These are phyloP conservation scores for Danio aesculapii DNA, from an alignment of 2,797 vertebrate species.

Conservation along the genomic window DNA sequence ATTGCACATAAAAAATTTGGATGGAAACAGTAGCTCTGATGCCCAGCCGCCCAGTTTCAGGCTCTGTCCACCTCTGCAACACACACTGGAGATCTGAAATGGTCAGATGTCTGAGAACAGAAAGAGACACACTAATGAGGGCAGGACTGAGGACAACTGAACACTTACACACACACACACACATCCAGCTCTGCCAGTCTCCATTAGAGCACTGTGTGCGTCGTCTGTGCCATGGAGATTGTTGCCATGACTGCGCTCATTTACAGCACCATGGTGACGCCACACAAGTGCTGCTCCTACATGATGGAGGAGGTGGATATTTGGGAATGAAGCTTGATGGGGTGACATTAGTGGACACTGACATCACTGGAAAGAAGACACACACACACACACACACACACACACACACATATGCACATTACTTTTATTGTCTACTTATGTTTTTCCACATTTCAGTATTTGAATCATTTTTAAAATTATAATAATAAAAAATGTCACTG, in stretches of 20 bases:
- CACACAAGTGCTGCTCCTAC: slow-evolving; percentile 24
- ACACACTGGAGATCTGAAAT: slow-evolving; percentile 47
- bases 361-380: background rate
- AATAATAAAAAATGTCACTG: too few relatives aligned
- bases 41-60: too few relatives aligned
- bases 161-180: background rate
- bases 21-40: too few relatives aligned
- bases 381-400: too few relatives aligned
- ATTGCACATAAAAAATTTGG: too few relatives aligned
- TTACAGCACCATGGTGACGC: slow-evolving; percentile 31
- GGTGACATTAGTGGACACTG: slow-evolving; percentile 47
- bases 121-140: slow-evolving; percentile 52
- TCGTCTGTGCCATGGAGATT: slow-evolving; percentile 59
- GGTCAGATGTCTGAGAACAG: slow-evolving; percentile 17
- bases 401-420: too few relatives aligned
- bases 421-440: too few relatives aligned
- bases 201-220: slow-evolving; percentile 41
- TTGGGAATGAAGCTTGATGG: slow-evolving; percentile 28
- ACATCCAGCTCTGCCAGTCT: slow-evolving; percentile 33
- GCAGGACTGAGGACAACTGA: slow-evolving; percentile 23
- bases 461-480: too few relatives aligned
- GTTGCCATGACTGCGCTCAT: slow-evolving; percentile 65
- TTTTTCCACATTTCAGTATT: too few relatives aligned
- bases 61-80: too few relatives aligned
- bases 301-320: slow-evolving; percentile 9